Evolutionary conservation across 2,113 vertebrate species (phyloP), one percentile per base, ranked within the genome.

Genomic region (Pterocles orientalis): DNA sequence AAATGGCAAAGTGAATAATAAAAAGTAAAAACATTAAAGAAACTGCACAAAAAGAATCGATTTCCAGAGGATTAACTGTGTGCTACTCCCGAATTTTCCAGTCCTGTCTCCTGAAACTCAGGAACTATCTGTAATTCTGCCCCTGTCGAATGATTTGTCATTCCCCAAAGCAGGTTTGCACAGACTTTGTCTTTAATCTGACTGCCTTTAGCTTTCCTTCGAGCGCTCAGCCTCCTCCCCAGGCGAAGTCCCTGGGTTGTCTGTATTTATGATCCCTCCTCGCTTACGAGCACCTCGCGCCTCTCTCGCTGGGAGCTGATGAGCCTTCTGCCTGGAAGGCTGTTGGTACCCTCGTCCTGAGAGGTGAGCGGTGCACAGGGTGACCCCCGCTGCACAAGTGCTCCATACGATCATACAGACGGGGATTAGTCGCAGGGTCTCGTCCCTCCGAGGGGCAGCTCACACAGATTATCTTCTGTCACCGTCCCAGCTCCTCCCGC

Each of bases 41-140:
- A 65, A 57, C 16, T 75, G 0, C 0, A 4, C 36, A 45, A 33
- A 70, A 43, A 28, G 3, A 57, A 19, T 31, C 1, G 0, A 20
- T 66, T 66, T 72, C 39, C 39, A 33, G 65, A 68, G 26, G 11
- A 4, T 54, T 79, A 43, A 19, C 11, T 3, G 3, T 31, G 12
- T 64, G 43, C 33, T 65, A 10, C 26, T 65, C 66, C 29, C 64
- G 39, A 68, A 21, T 82, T 64, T 80, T 58, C 18, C 53, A 68
- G 12, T 58, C 14, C 28, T 51, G 10, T 85, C 84, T 57, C 29
- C 29, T 56, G 54, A 71, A 82, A 68, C 43, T 82, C 26, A 20
- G 60, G 6, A 75, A 31, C 18, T 25, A 3, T 24, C n/a, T 53
- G 48, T 58, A 58, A 33, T 66, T 65, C 60, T 70, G 10, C 11